Evolutionary conservation across 92 coral and sea anemone genomes (phyloP).

Genomic region (Porites evermanni): DNA sequence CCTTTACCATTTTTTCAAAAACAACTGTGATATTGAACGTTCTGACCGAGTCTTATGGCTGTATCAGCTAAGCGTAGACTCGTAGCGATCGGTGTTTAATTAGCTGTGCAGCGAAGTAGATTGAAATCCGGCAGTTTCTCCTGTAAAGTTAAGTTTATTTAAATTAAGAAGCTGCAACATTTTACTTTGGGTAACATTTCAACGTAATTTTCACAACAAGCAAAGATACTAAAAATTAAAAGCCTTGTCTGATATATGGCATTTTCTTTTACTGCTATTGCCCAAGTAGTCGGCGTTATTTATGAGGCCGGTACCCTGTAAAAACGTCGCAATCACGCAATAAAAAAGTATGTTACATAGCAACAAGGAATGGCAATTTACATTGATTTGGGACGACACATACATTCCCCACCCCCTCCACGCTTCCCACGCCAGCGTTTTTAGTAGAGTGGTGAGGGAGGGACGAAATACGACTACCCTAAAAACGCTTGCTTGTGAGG

Average conservation of each 20-base stretch:
- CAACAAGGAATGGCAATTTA: too few species aligned
- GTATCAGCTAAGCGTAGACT: background rate
- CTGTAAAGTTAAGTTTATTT: background rate
- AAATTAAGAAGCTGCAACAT: background rate
- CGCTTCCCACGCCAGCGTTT: too few species aligned
- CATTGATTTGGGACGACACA: too few species aligned
- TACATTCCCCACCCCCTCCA: too few species aligned
- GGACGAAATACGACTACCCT: too few species aligned
- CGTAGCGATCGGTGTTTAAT: background rate
- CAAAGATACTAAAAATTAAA: background rate
- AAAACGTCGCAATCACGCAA: background rate
- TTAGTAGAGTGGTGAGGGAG: too few species aligned
- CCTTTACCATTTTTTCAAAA: too few species aligned
- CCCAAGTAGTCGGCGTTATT: constrained; percentile 19
- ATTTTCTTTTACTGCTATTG: background rate
- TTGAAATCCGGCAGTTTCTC: too few species aligned
- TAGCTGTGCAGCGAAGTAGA: background rate
- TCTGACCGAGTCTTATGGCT: too few species aligned
- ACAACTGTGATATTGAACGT: too few species aligned
- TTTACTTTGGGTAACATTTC: background rate
- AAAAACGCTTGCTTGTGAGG: too few species aligned
- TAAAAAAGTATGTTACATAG: constrained; percentile 19
- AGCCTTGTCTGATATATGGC: background rate
- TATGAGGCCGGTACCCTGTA: constrained; percentile 37
- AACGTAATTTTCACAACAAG: background rate